Base-by-base conservation (phyloP, 2,888 invertebrate species). In the Ethmia dodecea region DNA sequence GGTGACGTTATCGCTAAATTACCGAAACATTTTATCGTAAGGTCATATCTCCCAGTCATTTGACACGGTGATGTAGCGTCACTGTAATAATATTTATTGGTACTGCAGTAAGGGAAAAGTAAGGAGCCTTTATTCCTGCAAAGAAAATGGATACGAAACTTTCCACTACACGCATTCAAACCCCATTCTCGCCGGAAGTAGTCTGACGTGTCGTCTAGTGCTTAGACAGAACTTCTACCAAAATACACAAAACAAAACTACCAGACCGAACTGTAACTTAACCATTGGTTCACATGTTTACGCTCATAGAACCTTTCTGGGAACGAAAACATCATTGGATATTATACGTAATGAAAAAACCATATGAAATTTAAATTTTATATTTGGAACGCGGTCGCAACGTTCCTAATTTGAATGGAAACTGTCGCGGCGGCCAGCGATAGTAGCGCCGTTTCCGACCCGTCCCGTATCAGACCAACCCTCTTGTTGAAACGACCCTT, bases 341-440 rank as follows among this genome's bases (percentile, higher is more conserved):
- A 6, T 20, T 10, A 35, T 34, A 33, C 36, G 33, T 37, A 3
- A 29, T n/a, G 4, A 13, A 18, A 16, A 8, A 13, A 43, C 37
- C 34, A 40, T 37, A 43, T 49, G 27, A 38, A 51, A 34, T 13
- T 31, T 33, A 28, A 27, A 8, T 32, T 48, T 53, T 44, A 28
- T 47, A 52, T 45, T 45, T 39, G 31, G 27, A 49, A 49, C 35
- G 47, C 38, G 52, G 48, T 53, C 31, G 50, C 52, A 49, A 49
- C 43, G 60, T 48, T 49, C 59, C 62, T 74, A 71, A 76, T 76
- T 76, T 76, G 73, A 76, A 76, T 76, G 73, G 73, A 73, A 75
- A 76, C 64, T 69, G 76, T 75, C 75, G 69, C 55, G 55, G 45
- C 58, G 59, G 52, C 53, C 52, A 52, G 58, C 69, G 69, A 68